Evolutionary conservation across 2,113 vertebrate genomes (phyloP).

Genomic region (Rissa tridactyla): DNA sequence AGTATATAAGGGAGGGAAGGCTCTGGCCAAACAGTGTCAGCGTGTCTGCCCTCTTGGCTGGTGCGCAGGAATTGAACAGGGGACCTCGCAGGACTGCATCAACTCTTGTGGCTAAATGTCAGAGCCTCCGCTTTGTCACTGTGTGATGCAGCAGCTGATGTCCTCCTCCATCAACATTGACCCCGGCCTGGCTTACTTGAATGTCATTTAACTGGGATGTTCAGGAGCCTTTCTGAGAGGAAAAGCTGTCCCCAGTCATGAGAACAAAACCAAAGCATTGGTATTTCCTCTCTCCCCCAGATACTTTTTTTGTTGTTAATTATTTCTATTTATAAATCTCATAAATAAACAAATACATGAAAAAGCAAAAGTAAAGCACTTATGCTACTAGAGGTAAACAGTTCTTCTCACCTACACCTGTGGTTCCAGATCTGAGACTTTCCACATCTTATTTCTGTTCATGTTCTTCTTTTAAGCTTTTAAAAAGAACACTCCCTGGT

Average conservation of each 20-base stretch:
- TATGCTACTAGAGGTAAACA: not conserved
- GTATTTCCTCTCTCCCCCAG: not conserved
- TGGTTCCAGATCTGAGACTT: not conserved
- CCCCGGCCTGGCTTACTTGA: not conserved
- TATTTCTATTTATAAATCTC: not conserved
- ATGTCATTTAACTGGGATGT: not conserved
- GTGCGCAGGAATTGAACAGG: not conserved
- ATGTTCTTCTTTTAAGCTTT: not conserved
- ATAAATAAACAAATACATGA: not conserved
- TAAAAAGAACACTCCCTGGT: not conserved
- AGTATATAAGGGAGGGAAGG: not conserved
- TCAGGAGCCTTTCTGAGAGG: not conserved
- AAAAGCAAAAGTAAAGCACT: not conserved
- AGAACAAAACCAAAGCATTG: not conserved
- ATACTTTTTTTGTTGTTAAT: not conserved
- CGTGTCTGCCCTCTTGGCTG: not conserved
- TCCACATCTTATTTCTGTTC: not conserved
- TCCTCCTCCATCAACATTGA: not conserved
- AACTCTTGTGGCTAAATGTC: accelerated
- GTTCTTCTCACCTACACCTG: not conserved
- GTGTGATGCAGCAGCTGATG: not conserved
- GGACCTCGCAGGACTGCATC: not conserved
- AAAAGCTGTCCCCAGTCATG: not conserved
- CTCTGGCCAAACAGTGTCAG: not conserved
- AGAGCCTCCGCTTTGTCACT: not conserved